These are phyloP conservation scores for Ptiloglossa arizonensis DNA, from an alignment of 1,140 invertebrate species.

Conservation along the genomic window DNA sequence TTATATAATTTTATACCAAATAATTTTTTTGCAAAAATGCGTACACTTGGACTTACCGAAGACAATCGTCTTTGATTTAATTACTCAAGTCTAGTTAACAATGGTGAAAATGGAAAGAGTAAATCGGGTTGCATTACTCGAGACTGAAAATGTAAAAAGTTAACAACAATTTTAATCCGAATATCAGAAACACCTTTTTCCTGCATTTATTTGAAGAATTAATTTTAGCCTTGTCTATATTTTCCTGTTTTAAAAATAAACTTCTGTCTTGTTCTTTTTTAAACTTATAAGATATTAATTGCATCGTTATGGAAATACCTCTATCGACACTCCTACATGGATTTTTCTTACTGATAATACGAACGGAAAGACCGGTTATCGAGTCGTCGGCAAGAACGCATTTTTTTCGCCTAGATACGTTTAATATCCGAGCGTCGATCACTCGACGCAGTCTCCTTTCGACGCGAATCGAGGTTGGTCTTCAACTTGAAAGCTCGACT, in stretches of 20 bases:
- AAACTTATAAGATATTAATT: neutral
- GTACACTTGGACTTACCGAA: too few relatives aligned
- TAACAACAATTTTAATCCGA: too few relatives aligned
- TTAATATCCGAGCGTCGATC: neutral
- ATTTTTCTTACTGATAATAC: slow-evolving; percentile 4
- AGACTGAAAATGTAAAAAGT: too few relatives aligned
- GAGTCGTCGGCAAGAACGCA: neutral
- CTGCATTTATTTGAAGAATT: too few relatives aligned
- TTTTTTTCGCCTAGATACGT: slow-evolving; percentile 18
- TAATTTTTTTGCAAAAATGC: too few relatives aligned
- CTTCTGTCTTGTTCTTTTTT: neutral
- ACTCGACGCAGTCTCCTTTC: slow-evolving; percentile 7
- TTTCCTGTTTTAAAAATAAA: neutral
- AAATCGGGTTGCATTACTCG: too few relatives aligned
- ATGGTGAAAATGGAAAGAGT: too few relatives aligned
- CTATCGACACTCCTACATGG: neutral
- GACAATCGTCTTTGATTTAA: too few relatives aligned
- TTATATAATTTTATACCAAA: too few relatives aligned
- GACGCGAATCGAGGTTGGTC: neutral
- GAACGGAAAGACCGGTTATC: neutral
- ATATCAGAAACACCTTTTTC: too few relatives aligned
- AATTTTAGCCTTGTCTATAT: too few relatives aligned
- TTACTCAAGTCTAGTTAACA: too few relatives aligned
- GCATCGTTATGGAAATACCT: neutral
- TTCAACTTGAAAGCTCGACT: slow-evolving; percentile 30